Percentiles rank a stretch among this genome's conserved stretches.
Conservation (phyloP, 2,888 invertebrate species). For the Meandrusa payeni region DNA sequence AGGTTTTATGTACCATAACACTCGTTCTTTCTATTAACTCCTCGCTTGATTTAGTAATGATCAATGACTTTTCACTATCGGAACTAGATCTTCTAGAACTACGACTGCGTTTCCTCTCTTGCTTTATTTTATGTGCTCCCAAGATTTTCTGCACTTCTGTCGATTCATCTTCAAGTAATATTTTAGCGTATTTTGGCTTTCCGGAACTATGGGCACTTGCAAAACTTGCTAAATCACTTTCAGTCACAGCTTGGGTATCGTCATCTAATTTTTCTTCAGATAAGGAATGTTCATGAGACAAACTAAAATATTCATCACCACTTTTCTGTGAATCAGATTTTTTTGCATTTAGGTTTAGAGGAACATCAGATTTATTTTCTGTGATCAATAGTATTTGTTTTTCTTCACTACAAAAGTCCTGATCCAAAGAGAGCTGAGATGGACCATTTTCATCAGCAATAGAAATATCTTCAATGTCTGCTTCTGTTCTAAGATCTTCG, state of each 20-base stretch:
- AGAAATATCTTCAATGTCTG: conserved; percentile 92
- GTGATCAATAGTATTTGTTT: conserved; percentile 65
- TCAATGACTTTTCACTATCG: conserved; percentile 71
- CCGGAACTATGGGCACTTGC: conserved; percentile 84
- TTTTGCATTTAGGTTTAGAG: conserved; percentile 81
- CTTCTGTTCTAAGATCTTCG: conserved; percentile 92
- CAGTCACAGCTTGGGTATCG: conserved; percentile 78
- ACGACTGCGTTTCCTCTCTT: conserved; percentile 64
- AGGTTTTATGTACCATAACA: conserved; percentile 30
- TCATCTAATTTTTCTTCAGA: conserved; percentile 82
- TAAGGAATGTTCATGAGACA: conserved; percentile 81
- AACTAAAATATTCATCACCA: conserved; percentile 83
- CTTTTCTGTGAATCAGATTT: conserved; percentile 83
- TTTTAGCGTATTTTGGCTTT: conserved; percentile 59
- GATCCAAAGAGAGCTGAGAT: conserved; percentile 71
- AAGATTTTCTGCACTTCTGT: conserved; percentile 52
- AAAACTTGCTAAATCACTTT: conserved; percentile 84
- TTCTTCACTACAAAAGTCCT: conserved; percentile 74
- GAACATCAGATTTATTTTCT: conserved; percentile 78
- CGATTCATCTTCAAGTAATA: conserved; percentile 51
- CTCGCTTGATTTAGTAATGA: conserved; percentile 50
- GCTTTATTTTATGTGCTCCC: conserved; percentile 42
- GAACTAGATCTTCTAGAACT: conserved; percentile 67
- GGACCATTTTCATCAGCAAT: conserved; percentile 86
- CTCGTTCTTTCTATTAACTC: conserved; percentile 43